Evolutionary conservation across 2,888 invertebrate species (phyloP), one percentile per base, ranked within the genome.

Genomic region (Apocheima hispidaria): DNA sequence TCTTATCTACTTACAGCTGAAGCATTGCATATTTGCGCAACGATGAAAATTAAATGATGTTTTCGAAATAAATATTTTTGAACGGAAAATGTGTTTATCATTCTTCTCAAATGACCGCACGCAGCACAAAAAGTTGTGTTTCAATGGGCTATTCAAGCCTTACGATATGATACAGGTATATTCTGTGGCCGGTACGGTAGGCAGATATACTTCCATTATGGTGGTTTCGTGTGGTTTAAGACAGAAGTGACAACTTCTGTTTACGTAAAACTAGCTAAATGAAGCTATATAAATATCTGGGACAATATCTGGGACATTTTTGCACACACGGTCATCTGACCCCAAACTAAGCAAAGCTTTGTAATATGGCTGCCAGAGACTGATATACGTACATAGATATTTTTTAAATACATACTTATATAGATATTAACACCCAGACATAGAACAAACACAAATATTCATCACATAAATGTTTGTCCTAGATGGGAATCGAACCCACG

Each of bases 141-240:
- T 86, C 82, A 84, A 87, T 85, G 76, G 82, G 57, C 82, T 77
- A 83, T 87, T 86, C 80, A 85, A 72, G 81, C 75, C 74, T 75
- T 35, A 78, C 77, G 69, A 41, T 77, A 80, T 78, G 68, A 58
- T 82, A 84, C 71, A 73, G 74, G 74, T 77, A 77, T 72, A 68
- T 67, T 72, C 74, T 78, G 81, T 77, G 79, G 71, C 69, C 78
- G 67, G 62, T 65, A 73, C 73, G 70, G 74, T 78, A 81, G 70
- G 72, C 70, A 71, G 72, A 82, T 80, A 82, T 85, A 83, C 77
- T 72, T 71, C 68, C 69, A 70, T 74, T 73, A 70, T 72, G 67
- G 53, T 26, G 28, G 46, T 20, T 63, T 49, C 44, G 61, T 66
- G 23, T 65, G 69, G 71, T 63, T 16, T 66, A 79, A 73, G 70